Evolutionary conservation across 2,888 invertebrate species (phyloP).

Genomic region (Coleophora deauratella): DNA sequence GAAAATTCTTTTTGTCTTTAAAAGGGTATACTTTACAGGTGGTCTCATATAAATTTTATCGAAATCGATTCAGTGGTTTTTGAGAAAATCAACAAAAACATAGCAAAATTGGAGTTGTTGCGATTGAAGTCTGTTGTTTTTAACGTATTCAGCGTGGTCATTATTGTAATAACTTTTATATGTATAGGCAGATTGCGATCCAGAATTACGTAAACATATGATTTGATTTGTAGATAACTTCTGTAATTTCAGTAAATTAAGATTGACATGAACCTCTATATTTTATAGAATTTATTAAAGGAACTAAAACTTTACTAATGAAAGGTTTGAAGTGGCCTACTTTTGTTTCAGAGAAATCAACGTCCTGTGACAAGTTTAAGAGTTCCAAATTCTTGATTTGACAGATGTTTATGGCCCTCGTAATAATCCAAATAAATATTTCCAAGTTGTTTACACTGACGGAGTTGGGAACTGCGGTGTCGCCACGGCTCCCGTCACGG

Average conservation of each 20-base stretch:
- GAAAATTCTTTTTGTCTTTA: no score
- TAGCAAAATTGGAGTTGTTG: no score
- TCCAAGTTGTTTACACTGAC: constrained; percentile 42
- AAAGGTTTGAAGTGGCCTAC: constrained; percentile 3
- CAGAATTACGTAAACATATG: no score
- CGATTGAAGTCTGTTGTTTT: no score
- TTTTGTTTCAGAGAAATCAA: constrained; percentile 7
- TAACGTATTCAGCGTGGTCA: no score
- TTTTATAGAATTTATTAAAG: constrained; percentile 10
- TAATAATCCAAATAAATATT: constrained; percentile 52
- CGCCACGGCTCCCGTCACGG: constrained; percentile 3
- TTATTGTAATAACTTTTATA: no score
- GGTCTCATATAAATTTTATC: no score
- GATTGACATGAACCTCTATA: not conserved
- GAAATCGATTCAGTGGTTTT: no score
- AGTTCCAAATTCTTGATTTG: constrained; percentile 38
- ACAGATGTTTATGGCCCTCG: constrained; percentile 47
- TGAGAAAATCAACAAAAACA: no score
- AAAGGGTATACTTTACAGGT: no score
- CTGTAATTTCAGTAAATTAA: not conserved
- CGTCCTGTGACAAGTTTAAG: constrained; percentile 31
- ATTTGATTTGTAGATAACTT: no score
- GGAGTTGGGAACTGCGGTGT: constrained; percentile 20
- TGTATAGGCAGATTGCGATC: no score
- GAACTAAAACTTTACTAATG: constrained; percentile 14